These are phyloP conservation scores for Hemichromis elongatus DNA, from an alignment of 2,113 vertebrate species.

Conservation along the genomic window DNA sequence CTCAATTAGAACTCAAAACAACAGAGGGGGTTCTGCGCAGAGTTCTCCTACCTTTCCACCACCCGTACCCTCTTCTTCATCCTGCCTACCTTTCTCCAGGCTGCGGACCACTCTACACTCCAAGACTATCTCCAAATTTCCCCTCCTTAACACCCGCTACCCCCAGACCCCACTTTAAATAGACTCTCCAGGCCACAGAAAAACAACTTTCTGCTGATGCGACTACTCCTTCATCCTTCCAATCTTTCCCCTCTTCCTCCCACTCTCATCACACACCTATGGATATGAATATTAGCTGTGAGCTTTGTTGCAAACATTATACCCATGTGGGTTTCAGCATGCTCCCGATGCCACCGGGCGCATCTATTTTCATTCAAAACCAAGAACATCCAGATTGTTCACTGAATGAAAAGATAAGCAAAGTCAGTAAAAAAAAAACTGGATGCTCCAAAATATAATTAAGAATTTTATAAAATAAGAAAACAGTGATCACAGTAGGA, in stretches of 20 bases:
- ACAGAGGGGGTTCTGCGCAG: background rate
- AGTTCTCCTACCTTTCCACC: background rate
- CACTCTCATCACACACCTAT: slow-evolving; percentile 53
- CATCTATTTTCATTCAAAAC: slow-evolving; percentile 13
- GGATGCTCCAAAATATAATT: background rate
- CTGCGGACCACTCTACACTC: slow-evolving; percentile 37
- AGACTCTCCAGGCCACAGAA: slow-evolving; percentile 81
- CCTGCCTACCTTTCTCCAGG: slow-evolving; percentile 41
- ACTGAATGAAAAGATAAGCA: background rate
- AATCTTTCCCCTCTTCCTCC: slow-evolving; percentile 34
- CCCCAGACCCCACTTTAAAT: slow-evolving; percentile 72
- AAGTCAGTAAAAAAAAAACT: background rate
- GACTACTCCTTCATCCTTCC: slow-evolving; percentile 64
- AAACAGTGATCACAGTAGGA: background rate
- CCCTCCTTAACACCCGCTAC: background rate
- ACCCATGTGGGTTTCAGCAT: slow-evolving; percentile 24
- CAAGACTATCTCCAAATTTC: slow-evolving; percentile 14
- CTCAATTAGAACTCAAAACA: slow-evolving; percentile 42
- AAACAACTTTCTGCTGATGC: slow-evolving; percentile 91
- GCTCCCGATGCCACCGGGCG: slow-evolving; percentile 3
- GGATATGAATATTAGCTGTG: slow-evolving; percentile 51
- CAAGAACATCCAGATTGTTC: background rate
- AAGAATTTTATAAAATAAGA: background rate
- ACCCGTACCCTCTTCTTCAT: slow-evolving; percentile 49
- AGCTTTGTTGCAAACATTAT: slow-evolving; percentile 35